These are phyloP conservation scores for Nebria brevicollis DNA, from an alignment of 2,888 invertebrate species.

Conservation along the genomic window DNA sequence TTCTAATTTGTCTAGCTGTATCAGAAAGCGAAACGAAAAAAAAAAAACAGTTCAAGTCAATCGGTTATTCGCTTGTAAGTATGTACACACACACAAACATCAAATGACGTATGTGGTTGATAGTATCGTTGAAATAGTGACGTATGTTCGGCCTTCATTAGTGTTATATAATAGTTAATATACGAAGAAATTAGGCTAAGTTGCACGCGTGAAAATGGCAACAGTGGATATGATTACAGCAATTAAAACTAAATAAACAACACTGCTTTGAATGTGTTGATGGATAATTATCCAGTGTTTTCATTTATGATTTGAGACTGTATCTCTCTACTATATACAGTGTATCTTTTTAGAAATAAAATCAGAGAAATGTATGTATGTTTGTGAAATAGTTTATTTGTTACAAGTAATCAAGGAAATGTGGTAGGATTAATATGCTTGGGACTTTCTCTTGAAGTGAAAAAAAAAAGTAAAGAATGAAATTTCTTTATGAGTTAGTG, in stretches of 20 bases:
- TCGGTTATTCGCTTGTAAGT: too few species aligned
- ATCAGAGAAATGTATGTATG: too few species aligned
- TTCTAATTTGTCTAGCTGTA: not conserved
- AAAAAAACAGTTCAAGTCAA: not conserved
- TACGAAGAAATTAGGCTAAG: not conserved
- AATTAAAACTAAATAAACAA: not conserved
- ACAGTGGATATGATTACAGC: not conserved
- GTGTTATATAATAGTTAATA: slow-evolving; percentile 1
- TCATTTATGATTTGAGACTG: not conserved
- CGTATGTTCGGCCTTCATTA: not conserved
- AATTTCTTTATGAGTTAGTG: slow-evolving; percentile 6
- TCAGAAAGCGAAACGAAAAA: not conserved
- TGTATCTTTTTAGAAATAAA: too few species aligned
- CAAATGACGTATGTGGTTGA: not conserved
- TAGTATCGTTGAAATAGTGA: not conserved
- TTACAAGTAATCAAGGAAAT: too few species aligned
- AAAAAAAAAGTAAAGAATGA: not conserved
- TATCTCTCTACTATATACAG: not conserved
- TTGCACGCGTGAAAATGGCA: not conserved
- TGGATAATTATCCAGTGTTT: not conserved
- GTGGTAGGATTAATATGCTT: not conserved
- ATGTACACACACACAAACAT: not conserved
- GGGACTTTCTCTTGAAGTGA: not conserved
- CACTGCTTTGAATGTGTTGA: not conserved
- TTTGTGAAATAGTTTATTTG: too few species aligned